Percentiles rank a stretch among this genome's conserved stretches.
phyloP scores from a whole-genome alignment of 2,113 vertebrate genomes.

The Balaenoptera acutorostrata region DNA sequence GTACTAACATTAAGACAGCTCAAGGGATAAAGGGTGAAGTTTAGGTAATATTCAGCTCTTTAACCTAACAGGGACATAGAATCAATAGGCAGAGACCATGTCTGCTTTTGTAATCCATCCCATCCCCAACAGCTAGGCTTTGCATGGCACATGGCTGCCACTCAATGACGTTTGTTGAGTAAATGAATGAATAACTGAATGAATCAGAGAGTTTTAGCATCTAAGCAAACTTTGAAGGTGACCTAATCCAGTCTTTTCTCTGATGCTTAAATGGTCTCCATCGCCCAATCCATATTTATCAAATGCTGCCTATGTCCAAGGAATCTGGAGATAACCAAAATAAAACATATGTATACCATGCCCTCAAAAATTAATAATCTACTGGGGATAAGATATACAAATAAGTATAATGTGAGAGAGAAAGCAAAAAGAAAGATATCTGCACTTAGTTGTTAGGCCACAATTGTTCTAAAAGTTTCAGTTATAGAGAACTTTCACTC shows the following conservation, averaged over 20 bases:
- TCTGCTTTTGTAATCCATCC: background rate
- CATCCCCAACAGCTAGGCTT: background rate
- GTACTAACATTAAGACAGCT: background rate
- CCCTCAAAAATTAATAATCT: background rate
- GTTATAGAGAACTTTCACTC: background rate
- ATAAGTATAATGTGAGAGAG: background rate
- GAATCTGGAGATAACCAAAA: background rate
- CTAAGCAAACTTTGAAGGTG: background rate
- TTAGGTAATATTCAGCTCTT: background rate
- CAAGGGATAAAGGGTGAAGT: background rate
- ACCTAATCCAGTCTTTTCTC: background rate
- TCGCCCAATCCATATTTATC: background rate
- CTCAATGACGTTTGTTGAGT: background rate
- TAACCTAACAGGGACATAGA: background rate
- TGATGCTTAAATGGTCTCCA: background rate
- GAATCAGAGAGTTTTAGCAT: background rate
- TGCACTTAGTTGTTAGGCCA: background rate
- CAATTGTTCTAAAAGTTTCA: background rate
- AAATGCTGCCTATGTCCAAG: background rate
- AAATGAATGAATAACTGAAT: background rate
- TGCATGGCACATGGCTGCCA: background rate
- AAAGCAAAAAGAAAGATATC: background rate
- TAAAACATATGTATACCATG: background rate
- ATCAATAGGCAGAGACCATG: background rate
- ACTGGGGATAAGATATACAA: background rate